A percentile compares a stretch with the other conserved stretches of the same genome.
Conservation (phyloP, 2,113 vertebrate genomes). For the Archocentrus centrarchus region DNA sequence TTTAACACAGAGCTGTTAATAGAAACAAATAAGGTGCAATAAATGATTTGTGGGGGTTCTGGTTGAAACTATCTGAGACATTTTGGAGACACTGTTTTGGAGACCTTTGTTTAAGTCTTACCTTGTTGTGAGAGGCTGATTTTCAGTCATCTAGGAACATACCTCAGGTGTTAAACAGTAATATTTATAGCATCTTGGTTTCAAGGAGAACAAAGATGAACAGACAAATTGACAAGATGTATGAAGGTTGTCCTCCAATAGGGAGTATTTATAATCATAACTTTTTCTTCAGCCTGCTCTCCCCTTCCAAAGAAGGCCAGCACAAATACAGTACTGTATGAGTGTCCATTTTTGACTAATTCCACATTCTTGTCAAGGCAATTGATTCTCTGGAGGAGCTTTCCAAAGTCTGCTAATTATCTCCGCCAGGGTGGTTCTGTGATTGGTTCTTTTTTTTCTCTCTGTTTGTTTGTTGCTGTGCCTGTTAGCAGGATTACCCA, state of each 20-base stretch:
- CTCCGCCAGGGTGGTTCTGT: not conserved
- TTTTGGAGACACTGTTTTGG: not conserved
- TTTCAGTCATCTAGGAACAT: not conserved
- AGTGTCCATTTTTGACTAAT: not conserved
- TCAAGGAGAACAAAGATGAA: not conserved
- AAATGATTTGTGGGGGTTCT: not conserved
- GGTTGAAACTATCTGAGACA: not conserved
- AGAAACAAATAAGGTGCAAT: not conserved
- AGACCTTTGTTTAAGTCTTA: not conserved
- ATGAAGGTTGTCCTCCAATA: not conserved
- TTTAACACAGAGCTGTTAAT: slow-evolving; percentile 6
- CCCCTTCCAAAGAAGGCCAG: not conserved
- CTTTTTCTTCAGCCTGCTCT: not conserved
- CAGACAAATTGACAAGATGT: not conserved
- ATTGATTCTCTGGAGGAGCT: not conserved
- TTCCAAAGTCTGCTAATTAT: not conserved
- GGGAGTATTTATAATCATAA: not conserved
- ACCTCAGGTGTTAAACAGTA: not conserved
- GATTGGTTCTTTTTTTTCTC: not conserved
- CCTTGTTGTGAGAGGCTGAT: not conserved
- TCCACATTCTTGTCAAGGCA: not conserved
- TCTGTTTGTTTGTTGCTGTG: not conserved
- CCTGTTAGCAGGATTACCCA: not conserved
- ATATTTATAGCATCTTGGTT: not conserved
- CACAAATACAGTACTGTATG: not conserved